Conservation (phyloP, 2,888 invertebrate species). For the Trissoscelio sp. region DNA sequence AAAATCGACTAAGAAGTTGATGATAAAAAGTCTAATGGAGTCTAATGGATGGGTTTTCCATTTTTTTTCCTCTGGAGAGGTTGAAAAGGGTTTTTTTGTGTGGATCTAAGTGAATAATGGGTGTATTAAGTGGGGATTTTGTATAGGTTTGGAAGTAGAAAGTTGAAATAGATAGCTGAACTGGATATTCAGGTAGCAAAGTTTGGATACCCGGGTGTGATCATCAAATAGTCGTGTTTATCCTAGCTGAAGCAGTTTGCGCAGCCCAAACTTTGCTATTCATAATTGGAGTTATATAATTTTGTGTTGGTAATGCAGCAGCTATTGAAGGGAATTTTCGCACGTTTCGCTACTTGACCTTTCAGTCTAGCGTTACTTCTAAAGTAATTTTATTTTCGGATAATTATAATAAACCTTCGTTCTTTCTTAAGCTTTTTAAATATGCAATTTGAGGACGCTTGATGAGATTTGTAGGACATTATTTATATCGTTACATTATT, state of each 20-base stretch:
- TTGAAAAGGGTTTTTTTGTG: not conserved
- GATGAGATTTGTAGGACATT: not conserved
- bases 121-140: not conserved
- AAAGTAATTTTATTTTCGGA: not conserved
- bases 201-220: not conserved
- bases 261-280: slow-evolving; percentile 15
- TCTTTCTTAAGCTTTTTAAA: not conserved
- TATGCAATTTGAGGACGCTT: not conserved
- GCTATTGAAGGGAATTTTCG: not conserved
- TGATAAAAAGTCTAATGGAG: slow-evolving; percentile 5
- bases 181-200: slow-evolving; percentile 8
- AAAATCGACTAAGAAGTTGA: slow-evolving; percentile 10
- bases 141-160: no score
- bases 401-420: not conserved
- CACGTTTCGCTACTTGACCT: not conserved
- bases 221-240: slow-evolving; percentile 15
- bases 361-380: not conserved
- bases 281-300: slow-evolving; percentile 15
- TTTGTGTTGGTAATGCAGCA: not conserved
- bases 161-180: no score
- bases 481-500: not conserved
- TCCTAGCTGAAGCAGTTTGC: slow-evolving; percentile 13
- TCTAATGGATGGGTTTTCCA: slow-evolving; percentile 2
- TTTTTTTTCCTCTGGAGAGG: not conserved
- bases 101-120: not conserved